These are phyloP conservation scores for Punctoribates punctum DNA, from an alignment of 2,888 invertebrate species.

Conservation along the genomic window DNA sequence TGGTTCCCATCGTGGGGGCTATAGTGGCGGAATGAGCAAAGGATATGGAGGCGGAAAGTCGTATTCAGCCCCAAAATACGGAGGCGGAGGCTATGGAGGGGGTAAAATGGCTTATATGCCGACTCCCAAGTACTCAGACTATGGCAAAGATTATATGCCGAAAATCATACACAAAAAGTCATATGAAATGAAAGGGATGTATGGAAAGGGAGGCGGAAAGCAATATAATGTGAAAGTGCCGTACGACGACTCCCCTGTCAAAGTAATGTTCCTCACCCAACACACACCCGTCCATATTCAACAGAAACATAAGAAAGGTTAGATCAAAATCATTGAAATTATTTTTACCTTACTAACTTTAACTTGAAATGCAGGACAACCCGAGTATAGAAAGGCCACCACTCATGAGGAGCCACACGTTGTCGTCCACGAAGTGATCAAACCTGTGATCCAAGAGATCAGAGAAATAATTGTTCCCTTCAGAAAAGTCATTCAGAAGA, in stretches of 20 bases:
- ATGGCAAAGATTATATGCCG: not conserved
- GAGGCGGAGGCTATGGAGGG: not conserved
- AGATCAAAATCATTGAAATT: no score
- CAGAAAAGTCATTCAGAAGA: not conserved
- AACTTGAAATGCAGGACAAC: not conserved
- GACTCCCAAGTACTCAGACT: not conserved
- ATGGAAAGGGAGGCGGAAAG: conserved; percentile 6
- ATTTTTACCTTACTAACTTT: no score
- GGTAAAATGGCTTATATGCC: not conserved
- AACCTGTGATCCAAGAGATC: conserved; percentile 2
- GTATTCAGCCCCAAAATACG: not conserved
- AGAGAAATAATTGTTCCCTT: not conserved
- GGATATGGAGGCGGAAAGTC: not conserved
- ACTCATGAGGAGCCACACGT: not conserved
- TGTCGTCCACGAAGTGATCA: not conserved
- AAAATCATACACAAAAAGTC: not conserved
- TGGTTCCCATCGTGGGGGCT: not conserved
- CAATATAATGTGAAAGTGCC: conserved; percentile 6
- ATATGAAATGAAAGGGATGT: not conserved
- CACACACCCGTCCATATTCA: not conserved
- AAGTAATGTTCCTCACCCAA: conserved; percentile 8
- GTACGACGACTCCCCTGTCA: not conserved
- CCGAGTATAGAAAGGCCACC: not conserved
- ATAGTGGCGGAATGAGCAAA: not conserved
- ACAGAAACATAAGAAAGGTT: conserved; percentile 16